Evolutionary conservation across 53 echinoderm and acorn worm genomes (phyloP).

Genomic region (Echinometra lucunter): DNA sequence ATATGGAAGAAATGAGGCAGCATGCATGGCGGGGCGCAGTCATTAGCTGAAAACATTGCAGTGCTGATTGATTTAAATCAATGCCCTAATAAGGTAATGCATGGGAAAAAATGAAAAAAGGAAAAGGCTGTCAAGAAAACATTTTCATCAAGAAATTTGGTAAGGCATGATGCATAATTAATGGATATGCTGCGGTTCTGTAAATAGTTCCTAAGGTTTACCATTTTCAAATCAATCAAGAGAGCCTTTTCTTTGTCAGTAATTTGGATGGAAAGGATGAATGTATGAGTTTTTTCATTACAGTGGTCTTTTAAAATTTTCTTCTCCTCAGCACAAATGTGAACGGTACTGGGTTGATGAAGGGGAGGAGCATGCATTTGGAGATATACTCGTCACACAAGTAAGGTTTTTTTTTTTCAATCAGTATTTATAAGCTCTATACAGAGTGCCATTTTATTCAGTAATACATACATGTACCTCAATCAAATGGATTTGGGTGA

Average conservation of each 20-base stretch:
- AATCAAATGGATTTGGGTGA: neutral
- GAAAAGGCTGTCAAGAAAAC: neutral
- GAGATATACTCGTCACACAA: constrained; percentile 81
- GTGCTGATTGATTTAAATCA: neutral
- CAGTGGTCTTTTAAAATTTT: neutral
- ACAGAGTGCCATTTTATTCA: neutral
- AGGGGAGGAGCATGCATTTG: constrained; percentile 83
- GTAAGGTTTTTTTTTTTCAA: constrained; percentile 69
- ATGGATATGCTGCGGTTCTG: neutral
- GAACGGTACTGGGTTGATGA: constrained; percentile 96
- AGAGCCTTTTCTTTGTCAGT: neutral
- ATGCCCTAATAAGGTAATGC: neutral
- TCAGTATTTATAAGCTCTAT: neutral
- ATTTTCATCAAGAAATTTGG: neutral
- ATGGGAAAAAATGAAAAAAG: neutral
- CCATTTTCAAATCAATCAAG: neutral
- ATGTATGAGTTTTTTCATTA: neutral
- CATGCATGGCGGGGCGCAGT: neutral
- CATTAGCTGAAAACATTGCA: constrained; percentile 5
- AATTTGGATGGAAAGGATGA: neutral
- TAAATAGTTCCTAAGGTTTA: neutral
- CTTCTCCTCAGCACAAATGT: constrained; percentile 89
- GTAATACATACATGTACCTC: neutral
- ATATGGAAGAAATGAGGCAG: constrained; percentile 39
- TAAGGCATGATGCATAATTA: neutral